A percentile compares a stretch with the other conserved stretches of the same genome.
phyloP scores from a whole-genome alignment of 2,888 invertebrate genomes.

The Ormyrus labotus region DNA sequence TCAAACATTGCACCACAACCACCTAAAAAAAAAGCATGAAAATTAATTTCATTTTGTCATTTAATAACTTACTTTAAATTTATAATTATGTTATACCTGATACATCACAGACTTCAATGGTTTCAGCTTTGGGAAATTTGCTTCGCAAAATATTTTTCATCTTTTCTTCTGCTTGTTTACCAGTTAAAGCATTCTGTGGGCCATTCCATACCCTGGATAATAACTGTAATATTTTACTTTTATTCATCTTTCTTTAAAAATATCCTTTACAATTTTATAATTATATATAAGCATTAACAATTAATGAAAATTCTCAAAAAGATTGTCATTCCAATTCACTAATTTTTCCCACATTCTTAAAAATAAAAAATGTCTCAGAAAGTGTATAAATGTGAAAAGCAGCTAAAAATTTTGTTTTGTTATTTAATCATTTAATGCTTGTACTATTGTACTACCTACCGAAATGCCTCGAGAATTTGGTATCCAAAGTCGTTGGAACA shows the following conservation, averaged over 20 bases:
- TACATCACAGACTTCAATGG: constrained; percentile 83
- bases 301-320: constrained; percentile 1
- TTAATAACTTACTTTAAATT: constrained; percentile 37
- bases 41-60: constrained; percentile 1
- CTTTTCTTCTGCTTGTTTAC: constrained; percentile 72
- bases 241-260: constrained; percentile 62
- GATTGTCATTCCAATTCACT: neutral
- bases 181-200: constrained; percentile 65
- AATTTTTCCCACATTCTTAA: neutral
- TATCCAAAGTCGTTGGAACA: constrained; percentile 66
- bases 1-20: constrained; percentile 91
- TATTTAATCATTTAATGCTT: constrained; percentile 19
- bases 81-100: constrained; percentile 75
- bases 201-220: constrained; percentile 73
- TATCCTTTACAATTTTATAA: neutral
- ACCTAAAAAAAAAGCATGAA: constrained; percentile 75
- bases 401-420: constrained; percentile 43
- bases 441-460: constrained; percentile 63
- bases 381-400: constrained; percentile 9
- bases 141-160: constrained; percentile 74
- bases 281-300: constrained; percentile 1
- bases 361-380: neutral
- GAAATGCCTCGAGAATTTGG: constrained; percentile 69
- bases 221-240: constrained; percentile 72
- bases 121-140: constrained; percentile 80